These are phyloP conservation scores for Ptychochromis oligacanthus DNA, from an alignment of 2,113 vertebrate species.

Conservation along the genomic window DNA sequence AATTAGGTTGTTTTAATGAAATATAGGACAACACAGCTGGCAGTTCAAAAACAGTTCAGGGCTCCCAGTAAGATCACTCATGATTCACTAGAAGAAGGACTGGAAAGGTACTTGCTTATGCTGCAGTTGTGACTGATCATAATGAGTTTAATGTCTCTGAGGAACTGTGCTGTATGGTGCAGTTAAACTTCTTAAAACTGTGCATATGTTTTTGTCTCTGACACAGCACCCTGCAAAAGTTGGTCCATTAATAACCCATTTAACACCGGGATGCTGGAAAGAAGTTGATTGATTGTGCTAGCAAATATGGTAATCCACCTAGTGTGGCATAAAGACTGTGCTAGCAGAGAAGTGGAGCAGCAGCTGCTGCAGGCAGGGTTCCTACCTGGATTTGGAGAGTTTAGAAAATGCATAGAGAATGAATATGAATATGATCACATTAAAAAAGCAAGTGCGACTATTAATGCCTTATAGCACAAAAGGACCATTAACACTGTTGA, in stretches of 20 bases:
- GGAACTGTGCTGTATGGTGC: neutral
- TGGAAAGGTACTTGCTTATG: neutral
- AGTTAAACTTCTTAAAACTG: slow-evolving; percentile 37
- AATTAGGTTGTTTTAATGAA: neutral
- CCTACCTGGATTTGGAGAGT: slow-evolving; percentile 36
- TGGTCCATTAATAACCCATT: slow-evolving; percentile 72
- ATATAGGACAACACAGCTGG: neutral
- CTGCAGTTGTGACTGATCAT: slow-evolving; percentile 3
- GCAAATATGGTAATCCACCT: slow-evolving; percentile 59
- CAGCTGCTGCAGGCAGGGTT: slow-evolving; percentile 41
- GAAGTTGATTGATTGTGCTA: slow-evolving; percentile 65
- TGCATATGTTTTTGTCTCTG: slow-evolving; percentile 47
- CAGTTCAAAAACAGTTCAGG: neutral
- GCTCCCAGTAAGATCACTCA: neutral
- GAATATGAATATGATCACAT: slow-evolving; percentile 31
- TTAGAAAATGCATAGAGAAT: slow-evolving; percentile 6
- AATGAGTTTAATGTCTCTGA: slow-evolving; percentile 13
- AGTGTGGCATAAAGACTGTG: slow-evolving; percentile 31
- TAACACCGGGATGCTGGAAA: slow-evolving; percentile 51
- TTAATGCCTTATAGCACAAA: slow-evolving; percentile 1
- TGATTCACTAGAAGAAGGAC: neutral
- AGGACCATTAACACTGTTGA: slow-evolving; percentile 5
- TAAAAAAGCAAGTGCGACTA: slow-evolving; percentile 9
- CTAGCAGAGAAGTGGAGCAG: slow-evolving; percentile 51
- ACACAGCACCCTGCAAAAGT: slow-evolving; percentile 52